Conservation (phyloP, 2,888 invertebrate genomes). For the Pachymerium ferrugineum region DNA sequence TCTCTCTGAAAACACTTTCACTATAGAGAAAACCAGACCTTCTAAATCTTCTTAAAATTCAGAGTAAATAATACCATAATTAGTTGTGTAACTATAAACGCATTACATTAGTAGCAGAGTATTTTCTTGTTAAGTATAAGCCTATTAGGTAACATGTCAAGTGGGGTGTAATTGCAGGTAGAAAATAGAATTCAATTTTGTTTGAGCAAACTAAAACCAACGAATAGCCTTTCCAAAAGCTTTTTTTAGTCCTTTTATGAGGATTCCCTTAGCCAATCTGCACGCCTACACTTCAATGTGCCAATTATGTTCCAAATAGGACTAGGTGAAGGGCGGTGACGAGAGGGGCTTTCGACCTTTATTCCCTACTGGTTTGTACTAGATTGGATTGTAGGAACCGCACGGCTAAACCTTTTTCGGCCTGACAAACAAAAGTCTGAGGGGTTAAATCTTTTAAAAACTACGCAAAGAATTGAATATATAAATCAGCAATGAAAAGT, state of each 20-base stretch:
- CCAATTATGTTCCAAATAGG: slow-evolving; percentile 15
- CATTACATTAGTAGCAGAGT: too few species aligned
- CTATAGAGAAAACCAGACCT: too few species aligned
- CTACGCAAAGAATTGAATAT: too few species aligned
- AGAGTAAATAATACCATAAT: too few species aligned
- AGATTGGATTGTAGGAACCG: slow-evolving; percentile 10
- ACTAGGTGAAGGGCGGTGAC: slow-evolving; percentile 10
- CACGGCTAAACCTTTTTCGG: background rate
- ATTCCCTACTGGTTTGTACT: slow-evolving; percentile 18
- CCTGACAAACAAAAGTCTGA: background rate
- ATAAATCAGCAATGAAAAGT: background rate
- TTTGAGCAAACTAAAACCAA: background rate
- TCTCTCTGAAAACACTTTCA: too few species aligned
- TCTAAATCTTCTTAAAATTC: too few species aligned
- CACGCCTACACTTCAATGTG: slow-evolving; percentile 1
- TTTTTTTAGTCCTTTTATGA: background rate
- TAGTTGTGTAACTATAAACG: too few species aligned
- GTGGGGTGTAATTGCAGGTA: background rate
- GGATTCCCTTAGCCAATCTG: background rate
- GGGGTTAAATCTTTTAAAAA: too few species aligned
- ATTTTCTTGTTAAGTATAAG: too few species aligned
- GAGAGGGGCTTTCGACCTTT: slow-evolving; percentile 11
- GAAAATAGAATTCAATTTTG: background rate
- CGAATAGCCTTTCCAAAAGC: background rate
- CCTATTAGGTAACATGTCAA: too few species aligned